Percentiles rank a stretch among this genome's conserved stretches.
phyloP scores from a whole-genome alignment of 1,140 invertebrate genomes.

The Drosophila bipectinata region DNA sequence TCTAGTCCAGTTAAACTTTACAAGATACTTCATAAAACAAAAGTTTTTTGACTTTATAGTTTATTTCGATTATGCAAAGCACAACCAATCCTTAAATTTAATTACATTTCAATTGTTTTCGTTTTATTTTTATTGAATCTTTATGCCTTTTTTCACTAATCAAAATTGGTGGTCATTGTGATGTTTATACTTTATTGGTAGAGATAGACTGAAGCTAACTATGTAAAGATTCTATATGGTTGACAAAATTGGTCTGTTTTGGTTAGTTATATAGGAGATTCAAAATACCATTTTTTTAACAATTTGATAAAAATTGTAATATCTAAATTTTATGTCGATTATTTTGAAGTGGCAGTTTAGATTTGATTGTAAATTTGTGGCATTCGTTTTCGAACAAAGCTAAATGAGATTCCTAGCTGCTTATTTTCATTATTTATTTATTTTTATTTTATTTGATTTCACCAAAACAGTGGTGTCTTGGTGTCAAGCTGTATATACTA shows the following conservation, averaged over 20 bases:
- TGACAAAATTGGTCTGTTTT: constrained; percentile 46
- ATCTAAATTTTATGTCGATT: constrained; percentile 21
- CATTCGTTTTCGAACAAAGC: constrained; percentile 42
- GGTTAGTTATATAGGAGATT: constrained; percentile 33
- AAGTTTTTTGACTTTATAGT: neutral
- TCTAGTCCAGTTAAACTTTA: too few species aligned
- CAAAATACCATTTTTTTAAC: constrained; percentile 23
- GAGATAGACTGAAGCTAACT: constrained; percentile 34
- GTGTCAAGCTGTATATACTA: constrained; percentile 31
- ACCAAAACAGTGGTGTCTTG: constrained; percentile 24
- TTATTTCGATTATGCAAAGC: neutral
- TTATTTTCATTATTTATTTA: neutral
- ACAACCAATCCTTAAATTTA: neutral
- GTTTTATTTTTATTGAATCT: constrained; percentile 63
- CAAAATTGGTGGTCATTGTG: constrained; percentile 8
- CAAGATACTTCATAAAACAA: neutral
- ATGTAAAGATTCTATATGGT: constrained; percentile 22
- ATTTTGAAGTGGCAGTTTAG: constrained; percentile 64
- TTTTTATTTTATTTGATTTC: constrained; percentile 14
- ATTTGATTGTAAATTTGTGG: constrained; percentile 67
- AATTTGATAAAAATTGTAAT: constrained; percentile 31
- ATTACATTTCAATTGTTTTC: constrained; percentile 17
- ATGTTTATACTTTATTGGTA: constrained; percentile 33
- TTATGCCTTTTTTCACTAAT: constrained; percentile 18
- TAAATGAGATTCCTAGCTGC: constrained; percentile 59